Evolutionary conservation across 2,888 invertebrate species (phyloP), one percentile per base, ranked within the genome.

Genomic region (Troides helena): DNA sequence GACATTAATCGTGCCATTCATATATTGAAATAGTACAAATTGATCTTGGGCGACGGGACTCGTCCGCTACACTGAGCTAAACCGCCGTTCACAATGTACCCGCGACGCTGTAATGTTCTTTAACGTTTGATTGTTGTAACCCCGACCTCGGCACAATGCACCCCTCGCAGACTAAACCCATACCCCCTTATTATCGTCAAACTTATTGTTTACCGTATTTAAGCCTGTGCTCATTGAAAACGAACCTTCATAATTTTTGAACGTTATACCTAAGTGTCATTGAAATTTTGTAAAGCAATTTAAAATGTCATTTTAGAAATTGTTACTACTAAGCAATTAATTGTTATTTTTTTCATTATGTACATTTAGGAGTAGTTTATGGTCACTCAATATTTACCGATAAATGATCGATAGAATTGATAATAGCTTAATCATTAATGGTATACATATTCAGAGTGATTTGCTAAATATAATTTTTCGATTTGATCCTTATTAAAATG

Each of bases 151-250:
- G 79, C 78, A 80, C 80, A 81, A 82, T 79, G 74, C 78, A 74
- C 80, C 74, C 77, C 75, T 75, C 72, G 74, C 74, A 64, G 56
- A 80, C 82, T 85, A 86, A 86, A 85, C 89, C 87, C 84, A 62
- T 36, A 65, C 84, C 53, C 84, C 86, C 90, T 86, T 88, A 90
- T 91, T 91, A 89, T 83, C 86, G 85, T 81, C 83, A 78, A 84
- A 83, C 79, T 85, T 87, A 91, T 93, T 93, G 92, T 93, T 90
- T 90, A 86, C 85, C 80, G 87, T 82, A 86, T 89, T 90, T 86
- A 87, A 88, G 88, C 87, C 80, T 77, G 46, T 46, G 72, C 72
- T 70, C 69, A 66, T 60, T 70, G 67, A 73, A 73, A 70, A 61
- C 66, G 46, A 72, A 71, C 67, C 46, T 36, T 71, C 36, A 58